phyloP scores from a whole-genome alignment of 2,888 invertebrate genomes.

The Drosophila austrosaltans region DNA sequence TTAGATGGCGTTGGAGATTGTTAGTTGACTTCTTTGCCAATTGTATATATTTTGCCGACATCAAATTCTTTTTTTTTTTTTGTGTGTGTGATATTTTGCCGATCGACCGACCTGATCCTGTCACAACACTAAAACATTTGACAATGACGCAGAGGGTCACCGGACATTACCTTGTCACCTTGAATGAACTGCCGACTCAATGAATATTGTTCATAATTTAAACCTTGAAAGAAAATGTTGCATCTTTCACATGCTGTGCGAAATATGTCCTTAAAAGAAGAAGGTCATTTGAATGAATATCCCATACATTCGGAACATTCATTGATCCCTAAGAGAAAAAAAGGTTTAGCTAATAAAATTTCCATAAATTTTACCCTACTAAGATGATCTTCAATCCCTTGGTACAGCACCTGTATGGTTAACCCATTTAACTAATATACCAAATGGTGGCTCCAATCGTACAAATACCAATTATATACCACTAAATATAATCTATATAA shows the following conservation, averaged over 20 bases:
- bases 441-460: constrained; percentile 54
- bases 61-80: neutral
- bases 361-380: neutral
- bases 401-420: constrained; percentile 63
- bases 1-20: constrained; percentile 36
- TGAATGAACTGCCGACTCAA: constrained; percentile 35
- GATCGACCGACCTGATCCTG: constrained; percentile 39
- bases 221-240: constrained; percentile 33
- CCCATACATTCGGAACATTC: neutral
- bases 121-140: constrained; percentile 57
- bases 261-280: constrained; percentile 16
- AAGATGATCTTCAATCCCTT: neutral
- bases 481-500: constrained; percentile 61
- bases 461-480: constrained; percentile 59
- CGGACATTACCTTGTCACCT: constrained; percentile 16
- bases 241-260: constrained; percentile 36
- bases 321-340: neutral
- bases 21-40: constrained; percentile 43
- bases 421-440: constrained; percentile 57
- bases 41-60: constrained; percentile 56
- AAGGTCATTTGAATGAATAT: constrained; percentile 10
- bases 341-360: neutral
- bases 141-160: constrained; percentile 62
- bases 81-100: constrained; percentile 46
- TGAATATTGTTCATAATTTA: constrained; percentile 47